These are phyloP conservation scores for Zeugodacus cucurbitae DNA, from an alignment of 1,140 invertebrate genomes.

Conservation along the genomic window DNA sequence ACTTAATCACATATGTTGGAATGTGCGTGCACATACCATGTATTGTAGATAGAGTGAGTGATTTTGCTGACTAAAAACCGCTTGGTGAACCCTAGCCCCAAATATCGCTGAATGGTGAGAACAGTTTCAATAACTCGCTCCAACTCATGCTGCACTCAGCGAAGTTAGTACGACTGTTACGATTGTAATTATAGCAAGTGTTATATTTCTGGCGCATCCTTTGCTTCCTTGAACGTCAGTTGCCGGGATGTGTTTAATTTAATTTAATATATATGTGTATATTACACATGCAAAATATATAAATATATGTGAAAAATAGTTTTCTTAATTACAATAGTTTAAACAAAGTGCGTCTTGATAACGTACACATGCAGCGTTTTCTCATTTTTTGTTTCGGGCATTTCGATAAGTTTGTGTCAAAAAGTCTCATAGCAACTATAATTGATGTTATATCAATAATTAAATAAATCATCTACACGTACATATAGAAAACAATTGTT, in stretches of 20 bases:
- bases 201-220: not conserved
- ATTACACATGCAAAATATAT: not conserved
- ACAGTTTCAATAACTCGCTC: not conserved
- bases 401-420: not conserved
- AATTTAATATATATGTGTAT: not conserved
- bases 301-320: not conserved
- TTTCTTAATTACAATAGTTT: not conserved
- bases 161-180: constrained; percentile 26
- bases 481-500: not conserved
- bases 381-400: not conserved
- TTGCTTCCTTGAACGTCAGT: not conserved
- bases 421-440: not conserved
- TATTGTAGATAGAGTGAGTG: not conserved
- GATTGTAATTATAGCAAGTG: not conserved
- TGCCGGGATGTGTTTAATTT: too few relatives aligned
- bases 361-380: too few relatives aligned
- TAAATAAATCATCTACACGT: not conserved
- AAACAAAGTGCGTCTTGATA: not conserved
- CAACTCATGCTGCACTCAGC: not conserved
- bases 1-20: not conserved
- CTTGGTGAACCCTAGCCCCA: not conserved
- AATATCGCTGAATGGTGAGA: not conserved
- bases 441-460: not conserved
- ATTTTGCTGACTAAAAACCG: not conserved
- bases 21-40: not conserved